Evolutionary conservation across 53 echinoderm and acorn worm species (phyloP), one percentile per base, ranked within the genome.

Genomic region (Astropecten irregularis): DNA sequence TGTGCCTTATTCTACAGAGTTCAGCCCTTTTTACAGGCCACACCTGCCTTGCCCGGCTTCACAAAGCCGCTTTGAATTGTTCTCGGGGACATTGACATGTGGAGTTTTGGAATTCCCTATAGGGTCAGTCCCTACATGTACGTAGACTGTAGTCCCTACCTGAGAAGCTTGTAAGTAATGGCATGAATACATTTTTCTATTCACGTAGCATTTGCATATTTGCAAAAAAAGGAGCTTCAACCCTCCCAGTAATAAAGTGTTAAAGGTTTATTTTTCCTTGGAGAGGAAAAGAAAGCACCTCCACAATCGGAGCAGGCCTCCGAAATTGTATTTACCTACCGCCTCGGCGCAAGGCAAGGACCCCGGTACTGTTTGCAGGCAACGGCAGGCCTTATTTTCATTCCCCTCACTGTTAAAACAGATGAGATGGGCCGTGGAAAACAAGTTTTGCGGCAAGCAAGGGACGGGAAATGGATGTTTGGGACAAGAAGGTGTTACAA

Each of bases 341-440:
- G 20, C 21, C 54, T 36, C 14, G 11, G 34, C 48, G 6, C 18
- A 25, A 9, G 28, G 62, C 31, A 62, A 62, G 33, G 3, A 19
- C 73, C 36, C 36, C 25, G 19, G 38, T 39, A 49, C 54, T 73
- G 73, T 73, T 73, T 73, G 54, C 73, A 34, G 49, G 70, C 6
- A 25, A 49, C 49, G 50, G 39, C 9, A n/a, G n/a, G 15, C 18
- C 73, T 18, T 73, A 73, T 73, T 73, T 73, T 73, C 73, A 73
- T 73, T 73, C 18, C 37, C 34, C 32, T 54, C 73, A 36, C 54
- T 73, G 73, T 73, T 73, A 73, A 73, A 73, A 73, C 73, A 73
- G 44, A 73, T 19, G 54, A 34, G 72, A 50, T 33, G 73, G 73
- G 30, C 34, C 55, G 56, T 73, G 73, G 36, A 48, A 36, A 73